These are phyloP conservation scores for Mormyrops attenuatus DNA, from an alignment of 2,797 vertebrate species.

Conservation along the genomic window DNA sequence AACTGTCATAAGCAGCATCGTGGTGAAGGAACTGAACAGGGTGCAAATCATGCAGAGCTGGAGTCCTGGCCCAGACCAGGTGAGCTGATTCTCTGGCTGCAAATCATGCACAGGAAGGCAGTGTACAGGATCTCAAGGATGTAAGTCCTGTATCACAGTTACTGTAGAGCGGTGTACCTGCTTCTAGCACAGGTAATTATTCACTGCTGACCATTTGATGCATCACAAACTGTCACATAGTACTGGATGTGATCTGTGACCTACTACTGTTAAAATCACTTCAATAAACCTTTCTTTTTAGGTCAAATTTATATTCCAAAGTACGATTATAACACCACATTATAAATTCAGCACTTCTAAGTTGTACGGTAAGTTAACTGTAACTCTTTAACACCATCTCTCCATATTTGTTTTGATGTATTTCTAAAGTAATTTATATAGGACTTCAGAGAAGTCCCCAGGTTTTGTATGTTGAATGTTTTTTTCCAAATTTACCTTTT, in stretches of 20 bases:
- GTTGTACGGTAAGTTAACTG: neutral
- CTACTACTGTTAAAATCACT: neutral
- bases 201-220: neutral
- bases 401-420: neutral
- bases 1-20: neutral
- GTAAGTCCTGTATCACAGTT: neutral
- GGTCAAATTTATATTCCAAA: neutral
- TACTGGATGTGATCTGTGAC: neutral
- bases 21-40: neutral
- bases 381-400: neutral
- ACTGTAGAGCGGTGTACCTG: neutral
- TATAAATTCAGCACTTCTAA: neutral
- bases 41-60: neutral
- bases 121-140: neutral
- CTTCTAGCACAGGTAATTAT: constrained; percentile 9
- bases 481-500: neutral
- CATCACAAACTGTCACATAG: neutral
- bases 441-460: neutral
- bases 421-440: neutral
- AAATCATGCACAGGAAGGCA: neutral
- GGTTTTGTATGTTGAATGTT: neutral
- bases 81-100: neutral
- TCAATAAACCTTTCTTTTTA: neutral
- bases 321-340: neutral
- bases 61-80: neutral